Percentiles rank a stretch among this genome's conserved stretches.
Conservation (phyloP, 2,888 invertebrate species). For the Brenthis ino region DNA sequence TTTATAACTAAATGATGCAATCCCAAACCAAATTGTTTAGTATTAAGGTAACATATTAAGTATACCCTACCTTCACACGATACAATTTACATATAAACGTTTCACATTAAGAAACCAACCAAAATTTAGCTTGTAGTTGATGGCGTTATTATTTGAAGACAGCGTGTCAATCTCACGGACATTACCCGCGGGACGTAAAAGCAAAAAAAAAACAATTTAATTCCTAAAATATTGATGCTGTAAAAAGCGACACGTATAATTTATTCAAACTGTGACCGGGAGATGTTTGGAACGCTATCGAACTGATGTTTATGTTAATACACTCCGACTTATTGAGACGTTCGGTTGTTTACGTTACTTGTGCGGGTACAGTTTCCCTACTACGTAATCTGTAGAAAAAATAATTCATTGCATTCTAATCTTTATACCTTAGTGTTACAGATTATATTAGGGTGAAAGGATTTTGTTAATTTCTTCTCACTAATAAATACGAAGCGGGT, state of each 20-base stretch:
- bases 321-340: slow-evolving; percentile 64
- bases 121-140: slow-evolving; percentile 1
- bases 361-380: slow-evolving; percentile 19
- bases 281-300: slow-evolving; percentile 60
- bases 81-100: slow-evolving; percentile 15
- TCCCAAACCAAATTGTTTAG: background rate
- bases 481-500: slow-evolving; percentile 25
- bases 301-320: slow-evolving; percentile 75
- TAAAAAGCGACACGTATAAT: slow-evolving; percentile 71
- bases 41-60: slow-evolving; percentile 5
- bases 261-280: slow-evolving; percentile 69
- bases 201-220: slow-evolving; percentile 63
- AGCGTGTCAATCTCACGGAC: slow-evolving; percentile 31
- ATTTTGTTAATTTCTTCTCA: background rate
- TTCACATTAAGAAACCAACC: slow-evolving; percentile 1
- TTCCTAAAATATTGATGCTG: slow-evolving; percentile 69
- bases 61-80: background rate
- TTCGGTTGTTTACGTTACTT: slow-evolving; percentile 57
- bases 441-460: background rate
- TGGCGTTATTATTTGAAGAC: slow-evolving; percentile 18
- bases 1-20: slow-evolving; percentile 5
- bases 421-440: background rate
- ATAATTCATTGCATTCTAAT: slow-evolving; percentile 2
- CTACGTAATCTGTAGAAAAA: background rate
- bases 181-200: slow-evolving; percentile 44